These are phyloP conservation scores for Acleris laterana DNA, from an alignment of 2,888 invertebrate species.

Conservation along the genomic window DNA sequence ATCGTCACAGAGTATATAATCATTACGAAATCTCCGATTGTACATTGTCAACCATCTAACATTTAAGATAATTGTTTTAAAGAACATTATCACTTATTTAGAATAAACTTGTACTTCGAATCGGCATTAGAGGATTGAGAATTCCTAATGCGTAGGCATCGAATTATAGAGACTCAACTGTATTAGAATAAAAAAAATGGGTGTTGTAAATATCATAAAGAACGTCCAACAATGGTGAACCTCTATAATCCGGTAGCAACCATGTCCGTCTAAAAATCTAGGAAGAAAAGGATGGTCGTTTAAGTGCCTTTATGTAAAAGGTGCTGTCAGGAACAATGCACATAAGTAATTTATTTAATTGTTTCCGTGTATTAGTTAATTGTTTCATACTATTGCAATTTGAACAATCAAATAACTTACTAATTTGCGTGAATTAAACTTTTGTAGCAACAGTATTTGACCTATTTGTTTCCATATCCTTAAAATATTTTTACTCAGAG, in stretches of 20 bases:
- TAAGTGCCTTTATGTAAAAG: not conserved
- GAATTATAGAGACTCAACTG: slow-evolving; percentile 13
- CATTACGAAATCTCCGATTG: slow-evolving; percentile 23
- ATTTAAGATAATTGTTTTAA: slow-evolving; percentile 19
- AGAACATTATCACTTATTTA: slow-evolving; percentile 27
- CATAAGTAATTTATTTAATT: slow-evolving; percentile 47
- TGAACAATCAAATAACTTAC: slow-evolving; percentile 49
- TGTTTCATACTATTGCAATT: not conserved
- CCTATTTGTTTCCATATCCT: too few relatives aligned
- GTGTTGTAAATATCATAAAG: not conserved
- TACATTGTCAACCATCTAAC: slow-evolving; percentile 23
- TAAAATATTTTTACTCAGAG: too few relatives aligned
- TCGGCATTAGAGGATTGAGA: slow-evolving; percentile 21
- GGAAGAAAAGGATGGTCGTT: not conserved
- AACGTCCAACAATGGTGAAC: not conserved
- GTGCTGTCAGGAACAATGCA: slow-evolving; percentile 37
- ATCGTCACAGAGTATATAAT: slow-evolving; percentile 25
- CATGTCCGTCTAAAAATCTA: not conserved
- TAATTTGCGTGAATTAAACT: slow-evolving; percentile 42
- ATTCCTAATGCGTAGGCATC: not conserved
- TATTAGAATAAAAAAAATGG: not conserved
- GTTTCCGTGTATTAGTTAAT: slow-evolving; percentile 21
- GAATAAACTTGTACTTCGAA: slow-evolving; percentile 32
- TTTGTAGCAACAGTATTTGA: slow-evolving; percentile 1
- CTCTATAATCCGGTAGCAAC: slow-evolving; percentile 1